Base-by-base conservation (phyloP, 2,888 invertebrate species). In the Liodrosophila aerea region DNA sequence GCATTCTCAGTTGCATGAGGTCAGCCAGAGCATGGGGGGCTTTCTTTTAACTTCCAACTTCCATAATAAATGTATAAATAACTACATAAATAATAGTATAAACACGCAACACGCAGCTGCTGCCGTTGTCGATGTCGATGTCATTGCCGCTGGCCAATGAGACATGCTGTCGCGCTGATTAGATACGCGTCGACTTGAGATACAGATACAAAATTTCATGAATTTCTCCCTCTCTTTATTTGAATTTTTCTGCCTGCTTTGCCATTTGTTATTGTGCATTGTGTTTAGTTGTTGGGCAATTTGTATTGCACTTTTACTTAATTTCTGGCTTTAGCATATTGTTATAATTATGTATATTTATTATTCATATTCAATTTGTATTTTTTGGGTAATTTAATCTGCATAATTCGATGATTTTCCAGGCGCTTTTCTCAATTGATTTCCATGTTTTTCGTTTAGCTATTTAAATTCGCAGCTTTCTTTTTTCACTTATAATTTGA, bases 121-220 rank as follows among this genome's bases (percentile, higher is more conserved):
- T 22, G 12, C 7, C n/a, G n/a, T n/a, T n/a, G n/a, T n/a, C n/a
- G n/a, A n/a, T n/a, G n/a, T n/a, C n/a, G n/a, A n/a, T n/a, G n/a
- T n/a, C n/a, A n/a, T n/a, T n/a, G 43, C 70, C 57, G 70, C 57
- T 70, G 73, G 63, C 58, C 73, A 73, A 64, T 61, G 83, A 78
- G 76, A 76, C 83, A 62, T 34, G 61, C 54, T 76, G 83, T 68
- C 57, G 69, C 63, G 54, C 59, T 75, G 80, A 81, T 81, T 81
- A 81, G 80, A 81, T 81, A 81, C 78, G 67, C 64, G 9, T 9
- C 50, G 43, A 27, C 13, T 36, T 27, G 43, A 57, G 29, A 33
- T 57, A 47, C 53, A 56, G 12, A n/a, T 40, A 52, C 31, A 41
- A 57, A 52, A 59, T 57, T 53, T 57, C 49, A 51, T 46, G 15